Percentiles rank a stretch among this genome's conserved stretches.
Evolutionary conservation across 2,888 invertebrate genomes (phyloP).

Genomic region (Branchellion lobata): DNA sequence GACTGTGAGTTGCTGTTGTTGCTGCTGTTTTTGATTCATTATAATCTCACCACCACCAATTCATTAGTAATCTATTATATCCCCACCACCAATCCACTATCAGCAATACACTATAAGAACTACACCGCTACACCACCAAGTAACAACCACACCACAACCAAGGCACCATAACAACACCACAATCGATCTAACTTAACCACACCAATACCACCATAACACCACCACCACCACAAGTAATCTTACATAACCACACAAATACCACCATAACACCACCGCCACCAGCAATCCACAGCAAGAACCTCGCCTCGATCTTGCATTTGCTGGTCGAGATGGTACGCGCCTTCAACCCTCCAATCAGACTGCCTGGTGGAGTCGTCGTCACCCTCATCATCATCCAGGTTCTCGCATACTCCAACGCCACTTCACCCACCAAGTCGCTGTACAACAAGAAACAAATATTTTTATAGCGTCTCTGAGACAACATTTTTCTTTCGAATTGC

Average conservation of each 20-base stretch:
- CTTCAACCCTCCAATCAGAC: slow-evolving; percentile 89
- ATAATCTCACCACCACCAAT: not conserved
- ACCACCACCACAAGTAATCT: not conserved
- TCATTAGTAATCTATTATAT: not conserved
- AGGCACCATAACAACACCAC: too few relatives aligned
- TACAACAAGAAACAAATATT: too few relatives aligned
- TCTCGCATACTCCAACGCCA: not conserved
- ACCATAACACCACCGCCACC: slow-evolving; percentile 13
- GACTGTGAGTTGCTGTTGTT: not conserved
- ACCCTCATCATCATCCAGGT: slow-evolving; percentile 85
- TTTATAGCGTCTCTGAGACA: too few relatives aligned
- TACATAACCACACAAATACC: not conserved
- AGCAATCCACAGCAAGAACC: slow-evolving; percentile 86
- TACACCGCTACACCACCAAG: too few relatives aligned
- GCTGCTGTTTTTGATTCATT: not conserved
- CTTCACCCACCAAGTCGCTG: too few relatives aligned
- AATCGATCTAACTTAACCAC: too few relatives aligned
- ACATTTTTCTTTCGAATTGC: too few relatives aligned
- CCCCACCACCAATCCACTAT: too few relatives aligned
- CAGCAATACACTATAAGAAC: too few relatives aligned
- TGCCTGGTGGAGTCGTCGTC: slow-evolving; percentile 93
- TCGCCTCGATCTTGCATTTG: slow-evolving; percentile 90
- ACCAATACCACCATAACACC: not conserved
- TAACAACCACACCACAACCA: too few relatives aligned
- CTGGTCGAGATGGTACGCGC: slow-evolving; percentile 86